A percentile compares a stretch with the other conserved stretches of the same genome.
Conservation (phyloP, 2,797 vertebrate genomes). For the Gymnodraco acuticeps region DNA sequence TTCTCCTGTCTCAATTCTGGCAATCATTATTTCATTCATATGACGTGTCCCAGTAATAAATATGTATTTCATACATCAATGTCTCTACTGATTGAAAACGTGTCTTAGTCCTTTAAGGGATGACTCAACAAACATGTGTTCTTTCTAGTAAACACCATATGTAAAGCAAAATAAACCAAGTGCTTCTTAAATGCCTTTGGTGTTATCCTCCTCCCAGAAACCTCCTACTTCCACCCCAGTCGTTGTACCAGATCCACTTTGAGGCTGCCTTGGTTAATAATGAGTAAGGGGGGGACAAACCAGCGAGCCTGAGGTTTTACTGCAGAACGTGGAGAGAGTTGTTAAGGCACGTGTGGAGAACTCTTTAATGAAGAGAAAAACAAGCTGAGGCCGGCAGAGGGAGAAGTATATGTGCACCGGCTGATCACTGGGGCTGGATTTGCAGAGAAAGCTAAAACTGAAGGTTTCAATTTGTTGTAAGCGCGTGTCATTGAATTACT, state of each 20-base stretch:
- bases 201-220: conserved; percentile 45
- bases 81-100: too few species aligned
- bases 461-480: conserved; percentile 38
- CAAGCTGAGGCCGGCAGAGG: conserved; percentile 29
- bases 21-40: too few species aligned
- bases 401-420: conserved; percentile 27
- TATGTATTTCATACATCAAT: too few species aligned
- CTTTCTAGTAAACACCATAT: conserved; percentile 47
- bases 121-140: conserved; percentile 47
- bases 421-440: conserved; percentile 37
- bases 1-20: too few species aligned
- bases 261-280: conserved; percentile 57
- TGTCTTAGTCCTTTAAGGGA: conserved; percentile 1
- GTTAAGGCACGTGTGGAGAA: conserved; percentile 59
- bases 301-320: conserved; percentile 66
- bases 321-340: conserved; percentile 29
- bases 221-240: conserved; percentile 7
- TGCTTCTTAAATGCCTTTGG: conserved; percentile 64
- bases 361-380: conserved; percentile 61
- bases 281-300: conserved; percentile 61
- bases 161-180: conserved; percentile 41
- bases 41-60: too few species aligned
- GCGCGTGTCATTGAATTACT: conserved; percentile 43
- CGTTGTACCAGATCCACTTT: conserved; percentile 27
- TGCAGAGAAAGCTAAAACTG: conserved; percentile 36